A percentile compares a stretch with the other conserved stretches of the same genome.
phyloP scores from a whole-genome alignment of 2,113 vertebrate species.

The Tenrec ecaudatus region DNA sequence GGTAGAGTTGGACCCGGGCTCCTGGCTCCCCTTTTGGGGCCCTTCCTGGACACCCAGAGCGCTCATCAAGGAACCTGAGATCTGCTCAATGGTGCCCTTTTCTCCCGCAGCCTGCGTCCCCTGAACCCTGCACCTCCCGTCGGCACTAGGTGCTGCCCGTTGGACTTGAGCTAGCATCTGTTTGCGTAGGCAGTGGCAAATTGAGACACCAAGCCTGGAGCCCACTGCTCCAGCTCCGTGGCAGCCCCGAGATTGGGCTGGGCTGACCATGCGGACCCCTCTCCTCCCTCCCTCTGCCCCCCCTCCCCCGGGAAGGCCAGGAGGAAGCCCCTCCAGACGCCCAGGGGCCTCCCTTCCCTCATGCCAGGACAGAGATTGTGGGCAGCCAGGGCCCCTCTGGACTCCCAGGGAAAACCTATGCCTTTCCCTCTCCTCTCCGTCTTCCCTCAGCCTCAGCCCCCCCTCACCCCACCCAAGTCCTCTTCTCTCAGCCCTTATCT shows the following conservation, averaged over 20 bases:
- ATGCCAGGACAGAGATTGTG: not conserved
- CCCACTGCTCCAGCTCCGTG: not conserved
- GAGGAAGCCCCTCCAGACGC: not conserved
- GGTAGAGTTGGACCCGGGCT: not conserved
- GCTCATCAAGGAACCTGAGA: not conserved
- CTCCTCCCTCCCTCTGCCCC: no score
- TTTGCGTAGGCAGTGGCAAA: no score
- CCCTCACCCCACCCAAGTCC: not conserved
- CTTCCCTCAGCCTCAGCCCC: not conserved
- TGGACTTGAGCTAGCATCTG: not conserved
- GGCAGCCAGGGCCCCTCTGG: not conserved
- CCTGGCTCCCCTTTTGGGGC: not conserved
- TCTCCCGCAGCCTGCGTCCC: not conserved
- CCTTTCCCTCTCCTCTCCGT: not conserved
- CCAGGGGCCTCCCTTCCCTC: not conserved
- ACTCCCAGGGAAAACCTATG: not conserved
- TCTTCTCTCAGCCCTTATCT: slow-evolving; percentile 70
- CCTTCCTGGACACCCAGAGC: not conserved
- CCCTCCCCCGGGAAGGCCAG: not conserved
- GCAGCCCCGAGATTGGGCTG: not conserved
- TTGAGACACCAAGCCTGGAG: not conserved
- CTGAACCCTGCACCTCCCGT: not conserved
- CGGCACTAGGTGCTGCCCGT: not conserved
- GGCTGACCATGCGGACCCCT: not conserved
- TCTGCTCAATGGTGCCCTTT: not conserved